Evolutionary conservation across 2,113 vertebrate species (phyloP), one percentile per base, ranked within the genome.

Genomic region (Leuciscus idus): DNA sequence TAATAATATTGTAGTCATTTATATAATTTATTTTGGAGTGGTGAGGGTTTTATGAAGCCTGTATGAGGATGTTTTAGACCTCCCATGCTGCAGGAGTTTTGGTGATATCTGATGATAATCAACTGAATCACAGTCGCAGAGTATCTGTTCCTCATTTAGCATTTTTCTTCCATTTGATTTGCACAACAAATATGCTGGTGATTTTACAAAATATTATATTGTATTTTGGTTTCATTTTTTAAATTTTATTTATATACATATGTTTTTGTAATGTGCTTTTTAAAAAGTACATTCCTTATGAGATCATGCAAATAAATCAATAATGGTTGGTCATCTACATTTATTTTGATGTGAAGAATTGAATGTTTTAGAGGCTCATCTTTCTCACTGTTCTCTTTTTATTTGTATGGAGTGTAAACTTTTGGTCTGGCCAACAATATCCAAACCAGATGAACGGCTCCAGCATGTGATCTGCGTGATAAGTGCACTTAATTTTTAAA

Each of bases 401-500:
- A 17, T n/a, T 21, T 46, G 59, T 39, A 62, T 19, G n/a, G 4
- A 64, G 48, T 74, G 2, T 52, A 33, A n/a, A 13, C 46, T 12
- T 46, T 74, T 52, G 23, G 6, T 76, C 26, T 57, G 39, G 15
- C 4, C 79, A 64, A 15, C 33, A 80, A 4, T 43, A 3, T n/a
- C 55, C 21, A 43, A 61, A 36, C 10, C 13, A 57, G 19, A n/a
- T 23, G 50, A 80, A 30, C 28, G 36, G 81, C 81, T 83, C 26
- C 61, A 70, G 26, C 46, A 52, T 50, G 81, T n/a, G 79, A 64
- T 81, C n/a, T 83, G 81, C 48, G 48, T 55, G 11, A 23, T 55
- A 83, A 83, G 64, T 83, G 81, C 81, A 83, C 43, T 83, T 83
- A 70, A 19, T 52, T 72, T 57, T 52, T n/a, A 2, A 50, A 33